Percentiles rank a stretch among this genome's conserved stretches.
These are phyloP conservation scores for Conops quadrifasciatus DNA, from an alignment of 2,888 invertebrate genomes.

Conservation along the genomic window DNA sequence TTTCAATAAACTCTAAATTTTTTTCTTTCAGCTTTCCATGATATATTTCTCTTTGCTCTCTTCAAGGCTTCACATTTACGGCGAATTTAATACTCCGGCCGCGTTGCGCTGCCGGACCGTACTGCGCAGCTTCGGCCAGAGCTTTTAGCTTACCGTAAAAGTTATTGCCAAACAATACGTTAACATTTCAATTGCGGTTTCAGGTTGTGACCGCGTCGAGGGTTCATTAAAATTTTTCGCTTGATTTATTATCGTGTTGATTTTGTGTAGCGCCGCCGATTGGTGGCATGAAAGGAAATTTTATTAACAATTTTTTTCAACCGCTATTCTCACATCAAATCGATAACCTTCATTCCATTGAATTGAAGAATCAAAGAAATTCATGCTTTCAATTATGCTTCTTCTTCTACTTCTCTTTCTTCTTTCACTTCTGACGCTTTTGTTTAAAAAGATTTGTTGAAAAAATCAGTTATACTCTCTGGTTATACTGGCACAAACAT, in stretches of 20 bases:
- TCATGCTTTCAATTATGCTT: too few relatives aligned
- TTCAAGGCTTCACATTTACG: neutral
- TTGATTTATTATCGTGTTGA: constrained; percentile 17
- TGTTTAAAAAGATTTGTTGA: too few relatives aligned
- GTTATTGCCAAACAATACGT: constrained; percentile 18
- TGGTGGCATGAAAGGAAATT: neutral
- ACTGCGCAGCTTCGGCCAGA: too few relatives aligned
- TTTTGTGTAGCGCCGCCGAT: neutral
- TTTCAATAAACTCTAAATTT: too few relatives aligned
- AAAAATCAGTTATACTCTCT: too few relatives aligned
- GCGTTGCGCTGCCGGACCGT: too few relatives aligned
- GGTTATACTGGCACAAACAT: too few relatives aligned
- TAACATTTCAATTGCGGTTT: constrained; percentile 28
- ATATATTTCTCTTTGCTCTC: neutral
- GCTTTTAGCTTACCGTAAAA: neutral
- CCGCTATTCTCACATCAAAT: neutral
- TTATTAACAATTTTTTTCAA: constrained; percentile 15
- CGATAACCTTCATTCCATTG: neutral
- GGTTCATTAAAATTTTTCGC: constrained; percentile 24
- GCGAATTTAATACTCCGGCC: too few relatives aligned
- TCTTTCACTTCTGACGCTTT: too few relatives aligned
- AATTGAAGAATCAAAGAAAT: neutral
- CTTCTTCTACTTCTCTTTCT: too few relatives aligned
- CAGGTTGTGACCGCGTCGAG: constrained; percentile 1
- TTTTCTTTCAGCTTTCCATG: neutral